A percentile compares a stretch with the other conserved stretches of the same genome.
Evolutionary conservation across 2,797 vertebrate species (phyloP).

Genomic region (Hybognathus amarus): DNA sequence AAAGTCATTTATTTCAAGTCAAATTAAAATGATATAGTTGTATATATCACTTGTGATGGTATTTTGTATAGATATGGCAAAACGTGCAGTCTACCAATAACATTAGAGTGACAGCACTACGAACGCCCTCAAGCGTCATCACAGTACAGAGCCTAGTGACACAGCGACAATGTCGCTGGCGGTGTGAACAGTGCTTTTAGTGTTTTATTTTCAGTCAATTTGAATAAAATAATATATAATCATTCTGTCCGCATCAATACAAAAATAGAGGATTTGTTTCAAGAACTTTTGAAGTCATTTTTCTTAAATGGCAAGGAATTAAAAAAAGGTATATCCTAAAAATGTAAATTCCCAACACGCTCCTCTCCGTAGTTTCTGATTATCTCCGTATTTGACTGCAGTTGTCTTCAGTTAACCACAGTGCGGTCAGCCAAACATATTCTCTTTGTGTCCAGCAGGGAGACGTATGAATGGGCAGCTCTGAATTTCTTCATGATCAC

Average conservation of each 20-base stretch:
- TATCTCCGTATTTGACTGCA: constrained; percentile 52
- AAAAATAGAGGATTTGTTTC: background rate
- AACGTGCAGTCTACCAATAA: no score
- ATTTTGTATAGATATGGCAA: no score
- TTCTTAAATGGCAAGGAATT: background rate
- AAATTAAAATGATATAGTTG: no score
- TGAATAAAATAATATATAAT: background rate
- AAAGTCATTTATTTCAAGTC: no score
- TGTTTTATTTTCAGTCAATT: background rate
- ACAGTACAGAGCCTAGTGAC: no score
- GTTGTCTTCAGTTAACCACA: constrained; percentile 50
- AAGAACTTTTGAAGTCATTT: background rate
- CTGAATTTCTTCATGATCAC: constrained; percentile 57
- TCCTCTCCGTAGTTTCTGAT: background rate
- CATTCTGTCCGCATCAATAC: background rate
- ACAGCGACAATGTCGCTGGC: no score
- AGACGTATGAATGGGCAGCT: constrained; percentile 49
- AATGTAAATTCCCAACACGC: background rate
- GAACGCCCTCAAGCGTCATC: no score
- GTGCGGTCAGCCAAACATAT: constrained; percentile 49
- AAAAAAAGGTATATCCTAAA: background rate
- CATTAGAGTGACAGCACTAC: no score
- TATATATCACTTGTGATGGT: no score
- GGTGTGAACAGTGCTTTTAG: no score
- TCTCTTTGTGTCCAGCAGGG: constrained; percentile 44